A percentile compares a stretch with the other conserved stretches of the same genome.
Conservation (phyloP, 2,797 vertebrate species). For the Phoeniculus purpureus region DNA sequence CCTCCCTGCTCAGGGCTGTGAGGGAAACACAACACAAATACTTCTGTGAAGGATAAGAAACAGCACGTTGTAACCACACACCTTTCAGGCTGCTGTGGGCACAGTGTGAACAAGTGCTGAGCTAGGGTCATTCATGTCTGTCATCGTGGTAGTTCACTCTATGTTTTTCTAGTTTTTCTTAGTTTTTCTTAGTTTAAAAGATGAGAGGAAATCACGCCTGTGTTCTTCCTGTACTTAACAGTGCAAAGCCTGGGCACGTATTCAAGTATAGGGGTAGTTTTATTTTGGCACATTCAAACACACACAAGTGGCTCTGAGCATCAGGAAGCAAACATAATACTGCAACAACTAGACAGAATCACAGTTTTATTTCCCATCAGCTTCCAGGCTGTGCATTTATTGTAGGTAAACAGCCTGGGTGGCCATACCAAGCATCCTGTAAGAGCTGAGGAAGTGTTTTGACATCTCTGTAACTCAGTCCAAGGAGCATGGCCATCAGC, state of each 20-base stretch:
- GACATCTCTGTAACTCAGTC: too few species aligned
- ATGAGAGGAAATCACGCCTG: too few species aligned
- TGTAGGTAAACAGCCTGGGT: neutral
- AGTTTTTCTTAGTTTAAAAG: neutral
- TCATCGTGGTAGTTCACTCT: neutral
- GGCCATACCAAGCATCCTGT: too few species aligned
- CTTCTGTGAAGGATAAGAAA: neutral
- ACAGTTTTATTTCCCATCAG: neutral
- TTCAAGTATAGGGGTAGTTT: neutral
- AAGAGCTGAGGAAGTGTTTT: neutral
- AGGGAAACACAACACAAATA: neutral
- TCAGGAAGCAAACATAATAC: neutral
- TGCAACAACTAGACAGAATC: neutral
- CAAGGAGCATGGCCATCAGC: too few species aligned
- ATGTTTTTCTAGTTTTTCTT: neutral
- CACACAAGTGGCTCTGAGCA: neutral
- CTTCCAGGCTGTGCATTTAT: neutral
- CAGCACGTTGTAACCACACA: fast-evolving
- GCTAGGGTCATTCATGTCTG: neutral
- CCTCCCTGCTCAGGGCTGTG: neutral
- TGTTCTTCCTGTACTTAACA: neutral
- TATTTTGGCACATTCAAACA: neutral
- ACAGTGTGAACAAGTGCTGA: too few species aligned
- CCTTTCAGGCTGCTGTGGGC: neutral
- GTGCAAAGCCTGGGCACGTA: neutral